Conservation (phyloP, 2,113 vertebrate species). For the Larimichthys polyactis region DNA sequence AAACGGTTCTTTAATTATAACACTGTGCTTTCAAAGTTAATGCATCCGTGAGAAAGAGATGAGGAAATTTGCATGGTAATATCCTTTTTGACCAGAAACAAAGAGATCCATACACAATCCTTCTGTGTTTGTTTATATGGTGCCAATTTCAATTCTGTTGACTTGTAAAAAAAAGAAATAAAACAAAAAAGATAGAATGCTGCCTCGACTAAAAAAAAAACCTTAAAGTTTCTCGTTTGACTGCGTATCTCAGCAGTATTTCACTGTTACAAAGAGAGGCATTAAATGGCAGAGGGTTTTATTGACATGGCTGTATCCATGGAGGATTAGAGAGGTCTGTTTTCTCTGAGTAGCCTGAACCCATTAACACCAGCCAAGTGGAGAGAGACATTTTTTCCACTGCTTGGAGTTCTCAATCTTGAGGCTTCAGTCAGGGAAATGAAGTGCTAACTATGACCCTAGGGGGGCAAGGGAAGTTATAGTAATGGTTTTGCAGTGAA, state of each 20-base stretch:
- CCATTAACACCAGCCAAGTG: conserved; percentile 72
- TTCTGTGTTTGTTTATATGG: conserved; percentile 53
- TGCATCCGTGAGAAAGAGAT: conserved; percentile 32
- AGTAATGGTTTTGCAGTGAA: conserved; percentile 23
- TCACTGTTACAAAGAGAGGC: conserved; percentile 68
- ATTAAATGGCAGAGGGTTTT: conserved; percentile 73
- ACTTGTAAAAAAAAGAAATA: conserved; percentile 18
- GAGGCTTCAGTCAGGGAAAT: conserved; percentile 14
- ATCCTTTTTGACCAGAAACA: conserved; percentile 33
- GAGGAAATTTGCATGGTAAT: conserved; percentile 34
- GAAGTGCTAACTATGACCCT: conserved; percentile 25
- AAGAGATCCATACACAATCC: conserved; percentile 35
- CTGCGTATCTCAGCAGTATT: conserved; percentile 58
- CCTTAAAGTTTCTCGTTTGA: conserved; percentile 56
- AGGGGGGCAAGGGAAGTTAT: conserved; percentile 11
- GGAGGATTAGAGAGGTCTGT: conserved; percentile 67
- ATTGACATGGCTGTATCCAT: conserved; percentile 75
- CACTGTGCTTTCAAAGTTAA: conserved; percentile 20
- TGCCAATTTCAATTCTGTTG: conserved; percentile 54
- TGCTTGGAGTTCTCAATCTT: conserved; percentile 45
- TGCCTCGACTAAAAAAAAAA: conserved; percentile 55
- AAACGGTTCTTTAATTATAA: conserved; percentile 10
- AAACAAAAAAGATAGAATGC: conserved; percentile 29
- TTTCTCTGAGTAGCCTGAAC: conserved; percentile 73
- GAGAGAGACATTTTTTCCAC: conserved; percentile 53